These are phyloP conservation scores for Euplexia lucipara DNA, from an alignment of 2,888 invertebrate genomes.

Conservation along the genomic window DNA sequence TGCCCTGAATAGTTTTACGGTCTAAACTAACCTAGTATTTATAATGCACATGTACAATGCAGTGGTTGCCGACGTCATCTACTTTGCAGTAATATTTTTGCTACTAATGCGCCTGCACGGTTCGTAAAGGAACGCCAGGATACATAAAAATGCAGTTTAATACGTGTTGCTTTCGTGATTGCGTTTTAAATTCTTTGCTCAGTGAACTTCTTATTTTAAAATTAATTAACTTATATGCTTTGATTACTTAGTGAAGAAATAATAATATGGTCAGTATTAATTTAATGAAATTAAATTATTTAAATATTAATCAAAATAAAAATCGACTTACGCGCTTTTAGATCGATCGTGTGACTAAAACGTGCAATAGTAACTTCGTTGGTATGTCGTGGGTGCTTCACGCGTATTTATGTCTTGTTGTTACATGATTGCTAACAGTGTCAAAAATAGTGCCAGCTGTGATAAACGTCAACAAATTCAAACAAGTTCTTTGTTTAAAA, in stretches of 20 bases:
- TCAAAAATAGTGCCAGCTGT: conserved; percentile 40
- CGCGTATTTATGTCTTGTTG: conserved; percentile 23
- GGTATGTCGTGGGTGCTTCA: too few relatives aligned
- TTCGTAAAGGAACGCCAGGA: conserved; percentile 81
- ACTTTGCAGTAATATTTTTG: conserved; percentile 90
- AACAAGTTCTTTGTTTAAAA: conserved; percentile 44
- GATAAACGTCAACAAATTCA: conserved; percentile 38
- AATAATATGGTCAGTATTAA: conserved; percentile 57
- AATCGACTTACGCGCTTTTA: conserved; percentile 29
- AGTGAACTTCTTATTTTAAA: conserved; percentile 62
- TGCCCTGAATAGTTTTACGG: conserved; percentile 83
- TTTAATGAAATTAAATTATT: conserved; percentile 3
- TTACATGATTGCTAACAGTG: conserved; percentile 53
- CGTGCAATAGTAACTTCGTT: conserved; percentile 10
- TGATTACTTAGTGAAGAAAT: conserved; percentile 67
- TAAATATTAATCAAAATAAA: background rate
- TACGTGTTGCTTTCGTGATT: conserved; percentile 79
- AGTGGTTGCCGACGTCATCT: conserved; percentile 89
- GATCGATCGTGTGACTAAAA: conserved; percentile 38
- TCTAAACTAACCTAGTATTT: conserved; percentile 86
- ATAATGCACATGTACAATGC: conserved; percentile 89
- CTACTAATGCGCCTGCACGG: conserved; percentile 89
- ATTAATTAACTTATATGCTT: conserved; percentile 42
- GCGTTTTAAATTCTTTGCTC: conserved; percentile 68
- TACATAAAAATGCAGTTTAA: conserved; percentile 85